Percentiles rank a stretch among this genome's conserved stretches.
Evolutionary conservation across 2,888 invertebrate species (phyloP).

Genomic region (Drosophila diplacantha): DNA sequence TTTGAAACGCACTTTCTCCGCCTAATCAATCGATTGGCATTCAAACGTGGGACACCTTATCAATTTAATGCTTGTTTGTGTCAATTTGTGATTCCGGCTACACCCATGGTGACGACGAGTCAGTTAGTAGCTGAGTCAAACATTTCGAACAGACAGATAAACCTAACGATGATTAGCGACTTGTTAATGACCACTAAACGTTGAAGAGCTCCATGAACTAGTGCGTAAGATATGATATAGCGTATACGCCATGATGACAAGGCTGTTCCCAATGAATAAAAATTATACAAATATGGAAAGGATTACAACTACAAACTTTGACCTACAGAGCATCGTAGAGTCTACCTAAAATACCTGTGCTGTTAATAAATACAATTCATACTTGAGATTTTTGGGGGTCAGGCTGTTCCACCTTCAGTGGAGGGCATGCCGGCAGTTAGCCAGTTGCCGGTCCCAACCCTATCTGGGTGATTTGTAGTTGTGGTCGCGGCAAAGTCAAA

Average conservation of each 20-base stretch:
- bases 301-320: neutral
- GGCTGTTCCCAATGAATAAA: neutral
- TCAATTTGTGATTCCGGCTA: constrained; percentile 1
- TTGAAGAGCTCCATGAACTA: constrained; percentile 5
- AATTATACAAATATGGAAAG: neutral
- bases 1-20: neutral
- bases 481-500: constrained; percentile 36
- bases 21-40: constrained; percentile 6
- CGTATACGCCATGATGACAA: neutral
- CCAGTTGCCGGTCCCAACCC: constrained; percentile 8
- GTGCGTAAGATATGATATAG: neutral
- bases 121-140: neutral
- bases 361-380: neutral
- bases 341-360: neutral
- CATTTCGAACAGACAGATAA: constrained; percentile 12
- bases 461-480: constrained; percentile 16
- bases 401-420: constrained; percentile 35
- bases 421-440: constrained; percentile 28
- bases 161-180: constrained; percentile 4
- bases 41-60: constrained; percentile 1
- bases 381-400: constrained; percentile 25
- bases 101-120: constrained; percentile 1
- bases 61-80: neutral
- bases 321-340: neutral
- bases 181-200: neutral